Evolutionary conservation across 2,888 invertebrate species (phyloP), one percentile per base, ranked within the genome.

Genomic region (Acholoe squamosa): DNA sequence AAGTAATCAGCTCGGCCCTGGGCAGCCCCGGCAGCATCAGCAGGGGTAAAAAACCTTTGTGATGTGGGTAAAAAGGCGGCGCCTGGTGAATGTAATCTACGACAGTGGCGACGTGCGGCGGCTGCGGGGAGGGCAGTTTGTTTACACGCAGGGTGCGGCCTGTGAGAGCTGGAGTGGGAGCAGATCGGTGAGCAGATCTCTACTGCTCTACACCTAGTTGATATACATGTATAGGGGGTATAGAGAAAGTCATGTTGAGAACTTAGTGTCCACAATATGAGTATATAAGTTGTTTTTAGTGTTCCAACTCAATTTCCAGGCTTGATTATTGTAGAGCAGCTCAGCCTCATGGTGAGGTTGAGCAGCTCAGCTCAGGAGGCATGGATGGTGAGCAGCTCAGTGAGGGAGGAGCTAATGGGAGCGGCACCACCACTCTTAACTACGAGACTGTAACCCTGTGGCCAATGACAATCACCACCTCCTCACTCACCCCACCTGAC

Each of bases 81-180:
- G 71, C 0, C 71, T 71, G 71, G 71, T 28, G 28, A 25, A 28
- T 71, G 71, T 71, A 71, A 71, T 71, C 71, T 71, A 71, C 71
- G 71, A 71, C 71, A 25, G 71, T 28, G 28, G 71, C 71, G 71
- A 71, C 71, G 25, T 25, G 19, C 25, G 25, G 71, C 71, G 71
- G 71, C 71, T 25, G 71, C 28, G 28, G 31, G 25, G 71, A 25
- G 31, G 25, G 71, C 14, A 19, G 61, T 61, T 61, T 71, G 71
- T 71, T 71, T 71, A 71, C 28, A 25, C 28, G 28, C 14, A 16
- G 22, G 43, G 43, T 43, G 43, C 43, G 43, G 43, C 3, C 10
- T 10, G 43, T 43, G 43, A 43, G 43, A 10, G 43, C 5, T 3
- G 43, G 5, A 3, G 3, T 3, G 43, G 43, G 43, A 10, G 10